Evolutionary conservation across 2,797 vertebrate species (phyloP).

Genomic region (Sebastes baramenuke): DNA sequence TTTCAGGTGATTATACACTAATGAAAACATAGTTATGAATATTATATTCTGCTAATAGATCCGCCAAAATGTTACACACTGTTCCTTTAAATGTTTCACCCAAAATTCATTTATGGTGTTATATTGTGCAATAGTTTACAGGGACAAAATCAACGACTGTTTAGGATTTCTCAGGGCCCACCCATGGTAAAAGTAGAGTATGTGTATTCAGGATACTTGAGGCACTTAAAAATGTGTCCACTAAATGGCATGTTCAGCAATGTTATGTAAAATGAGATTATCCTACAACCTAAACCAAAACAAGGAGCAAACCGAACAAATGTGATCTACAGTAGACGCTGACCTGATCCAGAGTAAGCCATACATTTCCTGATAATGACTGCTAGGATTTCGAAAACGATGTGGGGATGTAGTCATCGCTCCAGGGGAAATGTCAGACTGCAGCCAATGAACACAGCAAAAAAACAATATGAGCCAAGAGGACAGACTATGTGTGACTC

Average conservation of each 20-base stretch:
- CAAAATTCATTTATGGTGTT: not conserved
- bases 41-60: no score
- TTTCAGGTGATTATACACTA: no score
- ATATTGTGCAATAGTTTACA: not conserved
- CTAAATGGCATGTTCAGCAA: not conserved
- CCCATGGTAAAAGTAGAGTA: not conserved
- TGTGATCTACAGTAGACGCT: not conserved
- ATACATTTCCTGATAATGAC: conserved; percentile 30
- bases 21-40: no score
- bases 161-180: not conserved
- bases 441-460: conserved; percentile 10
- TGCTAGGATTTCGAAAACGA: not conserved
- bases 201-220: not conserved
- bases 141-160: not conserved
- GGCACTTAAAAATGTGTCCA: not conserved
- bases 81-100: no score
- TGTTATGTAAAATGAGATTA: not conserved
- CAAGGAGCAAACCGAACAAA: not conserved
- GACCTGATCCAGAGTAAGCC: conserved; percentile 4
- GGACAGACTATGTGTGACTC: conserved; percentile 8
- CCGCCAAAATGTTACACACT: no score
- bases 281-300: not conserved
- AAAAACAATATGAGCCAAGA: not conserved
- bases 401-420: conserved; percentile 28
- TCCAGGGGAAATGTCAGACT: conserved; percentile 28